Base-by-base conservation (phyloP, 2,113 vertebrate species). In the Macquaria australasica region DNA sequence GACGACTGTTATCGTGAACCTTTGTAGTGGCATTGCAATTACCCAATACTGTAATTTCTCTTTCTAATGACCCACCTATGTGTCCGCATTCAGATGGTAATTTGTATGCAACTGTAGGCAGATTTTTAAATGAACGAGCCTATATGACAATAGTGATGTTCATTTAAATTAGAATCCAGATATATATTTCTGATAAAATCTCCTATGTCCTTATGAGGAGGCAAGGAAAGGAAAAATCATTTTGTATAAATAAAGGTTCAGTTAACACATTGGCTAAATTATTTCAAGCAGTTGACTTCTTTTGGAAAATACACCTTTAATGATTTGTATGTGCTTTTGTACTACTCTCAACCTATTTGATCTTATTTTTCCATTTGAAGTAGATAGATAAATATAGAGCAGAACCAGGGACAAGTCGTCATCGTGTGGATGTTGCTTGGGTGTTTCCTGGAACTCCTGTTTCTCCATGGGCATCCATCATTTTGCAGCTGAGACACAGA, bases 401-500 rank as follows among this genome's bases (percentile, higher is more conserved):
- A 48, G 55, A 43, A 31, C 10, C 25, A 28, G 18, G 21, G 16
- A 58, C 25, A 59, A 50, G 60, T 74, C 23, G 0, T 53, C 45
- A 14, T 10, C 15, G 23, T 48, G 20, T 63, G 10, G 20, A n/a
- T 11, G 62, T 55, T 79, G 28, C 58, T 11, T 37, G 16, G 43
- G 12, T 72, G 15, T 70, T 64, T 73, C 51, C 31, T 31, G 45
- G 64, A 60, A 31, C 59, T 28, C 16, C 20, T 59, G 58, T 75
- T 55, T 77, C 64, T 72, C 71, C 37, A 11, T 25, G 48, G 69
- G 39, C 73, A 60, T 75, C 53, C 75, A 60, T 62, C 48, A 63
- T 79, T 74, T 45, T 78, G 67, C 85, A 74, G 78, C 21, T 23
- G 66, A 83, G 78, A 60, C 81, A 51, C 73, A 84, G 85, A 85